Percentiles rank a stretch among this genome's conserved stretches.
Conservation (phyloP, 2,888 invertebrate genomes). For the Homarus gammarus region DNA sequence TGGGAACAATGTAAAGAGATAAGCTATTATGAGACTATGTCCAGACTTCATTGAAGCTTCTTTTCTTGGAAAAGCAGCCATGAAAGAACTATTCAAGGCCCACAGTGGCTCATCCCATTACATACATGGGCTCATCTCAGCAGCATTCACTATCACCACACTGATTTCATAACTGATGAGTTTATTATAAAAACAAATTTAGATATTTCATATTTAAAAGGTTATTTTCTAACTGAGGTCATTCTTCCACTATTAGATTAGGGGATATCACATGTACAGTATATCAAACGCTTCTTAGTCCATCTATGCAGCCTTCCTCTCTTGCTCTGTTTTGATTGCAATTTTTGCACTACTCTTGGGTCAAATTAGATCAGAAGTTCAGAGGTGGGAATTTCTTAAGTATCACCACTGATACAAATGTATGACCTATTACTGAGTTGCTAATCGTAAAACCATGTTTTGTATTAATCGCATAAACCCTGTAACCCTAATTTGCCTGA, state of each 20-base stretch:
- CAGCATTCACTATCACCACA: constrained; percentile 55
- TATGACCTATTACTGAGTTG: not conserved
- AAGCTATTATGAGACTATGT: constrained; percentile 9
- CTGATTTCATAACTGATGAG: constrained; percentile 46
- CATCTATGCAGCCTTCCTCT: constrained; percentile 60
- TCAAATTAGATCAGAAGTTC: constrained; percentile 48
- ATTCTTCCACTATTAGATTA: constrained; percentile 56
- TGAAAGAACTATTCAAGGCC: constrained; percentile 20
- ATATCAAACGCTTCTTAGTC: constrained; percentile 57
- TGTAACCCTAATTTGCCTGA: not conserved
- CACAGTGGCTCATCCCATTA: constrained; percentile 6
- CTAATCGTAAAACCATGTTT: constrained; percentile 1
- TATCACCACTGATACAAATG: not conserved
- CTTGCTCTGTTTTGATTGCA: constrained; percentile 62
- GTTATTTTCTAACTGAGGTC: constrained; percentile 39
- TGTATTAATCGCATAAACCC: not conserved
- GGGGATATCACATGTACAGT: constrained; percentile 64
- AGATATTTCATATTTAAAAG: constrained; percentile 20
- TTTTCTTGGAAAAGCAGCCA: constrained; percentile 32
- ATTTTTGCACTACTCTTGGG: constrained; percentile 39
- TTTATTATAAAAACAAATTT: constrained; percentile 35
- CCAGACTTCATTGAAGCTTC: constrained; percentile 28
- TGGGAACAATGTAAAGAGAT: constrained; percentile 41
- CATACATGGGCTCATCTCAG: constrained; percentile 41
- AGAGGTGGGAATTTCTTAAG: not conserved